These are phyloP conservation scores for Plagodis pulveraria DNA, from an alignment of 2,888 invertebrate species.

Conservation along the genomic window DNA sequence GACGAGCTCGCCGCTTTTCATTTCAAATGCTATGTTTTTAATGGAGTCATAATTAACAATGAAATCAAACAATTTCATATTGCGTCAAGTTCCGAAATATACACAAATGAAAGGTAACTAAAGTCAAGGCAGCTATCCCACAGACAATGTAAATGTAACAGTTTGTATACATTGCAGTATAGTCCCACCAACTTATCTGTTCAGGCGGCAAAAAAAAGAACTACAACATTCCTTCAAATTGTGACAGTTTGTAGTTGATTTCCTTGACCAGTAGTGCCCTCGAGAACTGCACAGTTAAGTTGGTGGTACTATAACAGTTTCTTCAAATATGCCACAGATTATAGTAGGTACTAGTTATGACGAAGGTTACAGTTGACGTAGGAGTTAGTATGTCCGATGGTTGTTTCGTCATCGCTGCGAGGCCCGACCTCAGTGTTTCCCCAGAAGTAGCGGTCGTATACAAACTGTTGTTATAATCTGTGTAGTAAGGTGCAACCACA, in stretches of 20 bases:
- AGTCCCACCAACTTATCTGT: no score
- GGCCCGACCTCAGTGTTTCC: conserved; percentile 39
- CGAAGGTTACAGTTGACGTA: background rate
- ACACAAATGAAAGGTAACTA: conserved; percentile 1
- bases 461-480: background rate
- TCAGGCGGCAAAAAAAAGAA: no score
- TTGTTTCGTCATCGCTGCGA: conserved; percentile 18
- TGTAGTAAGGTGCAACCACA: background rate
- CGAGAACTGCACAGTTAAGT: no score
- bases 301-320: no score
- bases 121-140: background rate
- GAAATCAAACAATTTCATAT: conserved; percentile 2
- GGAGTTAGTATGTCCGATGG: background rate
- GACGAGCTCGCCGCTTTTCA: no score
- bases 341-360: background rate
- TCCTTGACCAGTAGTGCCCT: no score
- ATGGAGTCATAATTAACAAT: background rate
- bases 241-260: no score
- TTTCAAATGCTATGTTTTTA: background rate
- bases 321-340: no score
- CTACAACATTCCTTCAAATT: no score
- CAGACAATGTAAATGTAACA: background rate
- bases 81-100: background rate
- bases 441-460: conserved; percentile 5
- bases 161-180: background rate